Conservation (phyloP, 2,797 vertebrate genomes). For the Lepilemur ruficaudatus region DNA sequence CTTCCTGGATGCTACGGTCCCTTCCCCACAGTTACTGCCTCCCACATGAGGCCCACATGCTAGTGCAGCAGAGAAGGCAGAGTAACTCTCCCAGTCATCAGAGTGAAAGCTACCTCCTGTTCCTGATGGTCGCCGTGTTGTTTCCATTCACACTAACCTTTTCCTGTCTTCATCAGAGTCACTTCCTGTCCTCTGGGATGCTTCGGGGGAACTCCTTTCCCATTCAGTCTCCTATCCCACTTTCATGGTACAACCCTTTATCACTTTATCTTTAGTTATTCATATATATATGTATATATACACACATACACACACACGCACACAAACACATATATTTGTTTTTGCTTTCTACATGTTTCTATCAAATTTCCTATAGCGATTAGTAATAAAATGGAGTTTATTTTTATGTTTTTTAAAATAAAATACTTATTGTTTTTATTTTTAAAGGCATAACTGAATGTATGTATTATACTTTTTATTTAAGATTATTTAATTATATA, state of each 20-base stretch:
- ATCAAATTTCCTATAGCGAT: not conserved
- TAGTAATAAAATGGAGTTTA: not conserved
- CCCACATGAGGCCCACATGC: not conserved
- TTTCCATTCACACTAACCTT: not conserved
- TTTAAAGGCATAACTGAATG: slow-evolving; percentile 7
- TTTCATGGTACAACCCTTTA: not conserved
- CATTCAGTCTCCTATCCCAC: not conserved
- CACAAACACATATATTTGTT: not conserved
- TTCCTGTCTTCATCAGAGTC: not conserved
- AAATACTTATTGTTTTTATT: not conserved
- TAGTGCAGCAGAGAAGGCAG: not conserved
- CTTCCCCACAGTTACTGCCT: not conserved
- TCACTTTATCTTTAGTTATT: too few relatives aligned
- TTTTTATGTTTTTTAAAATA: not conserved
- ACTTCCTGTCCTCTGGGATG: not conserved
- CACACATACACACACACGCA: not conserved
- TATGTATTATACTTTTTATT: not conserved
- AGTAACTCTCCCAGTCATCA: not conserved
- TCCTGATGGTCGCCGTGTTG: not conserved
- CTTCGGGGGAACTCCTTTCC: not conserved
- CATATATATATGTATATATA: not conserved
- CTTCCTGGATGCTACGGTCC: not conserved
- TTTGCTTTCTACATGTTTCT: not conserved
- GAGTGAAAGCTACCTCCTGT: not conserved
- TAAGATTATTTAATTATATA: not conserved